phyloP scores from a whole-genome alignment of 2,113 vertebrate genomes.

The Okapia johnstoni region DNA sequence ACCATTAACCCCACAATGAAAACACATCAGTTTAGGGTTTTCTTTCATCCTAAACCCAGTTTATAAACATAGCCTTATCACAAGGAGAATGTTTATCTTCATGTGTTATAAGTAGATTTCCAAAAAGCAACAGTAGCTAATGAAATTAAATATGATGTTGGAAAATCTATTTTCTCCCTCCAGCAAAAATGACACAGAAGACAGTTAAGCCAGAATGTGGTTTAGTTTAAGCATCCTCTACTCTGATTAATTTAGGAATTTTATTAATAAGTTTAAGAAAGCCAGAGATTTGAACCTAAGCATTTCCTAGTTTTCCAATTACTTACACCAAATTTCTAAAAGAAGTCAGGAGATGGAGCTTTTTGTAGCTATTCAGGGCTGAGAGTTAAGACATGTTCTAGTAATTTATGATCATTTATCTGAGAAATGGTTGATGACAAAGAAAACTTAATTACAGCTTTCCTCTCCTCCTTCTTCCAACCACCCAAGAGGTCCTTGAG shows the following conservation, averaged over 20 bases:
- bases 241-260: slow-evolving; percentile 38
- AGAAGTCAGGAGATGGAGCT: background rate
- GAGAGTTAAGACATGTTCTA: slow-evolving; percentile 46
- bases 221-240: slow-evolving; percentile 47
- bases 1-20: slow-evolving; percentile 79
- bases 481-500: slow-evolving; percentile 54
- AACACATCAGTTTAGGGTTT: slow-evolving; percentile 69
- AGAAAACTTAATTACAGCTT: slow-evolving; percentile 73
- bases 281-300: background rate
- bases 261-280: background rate
- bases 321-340: slow-evolving; percentile 38
- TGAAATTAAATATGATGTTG: slow-evolving; percentile 76
- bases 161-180: slow-evolving; percentile 67
- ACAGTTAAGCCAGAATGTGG: background rate
- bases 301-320: background rate
- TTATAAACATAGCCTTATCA: slow-evolving; percentile 81
- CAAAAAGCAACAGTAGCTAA: slow-evolving; percentile 79
- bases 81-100: slow-evolving; percentile 77
- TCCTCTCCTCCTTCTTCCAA: background rate
- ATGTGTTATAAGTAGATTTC: slow-evolving; percentile 74
- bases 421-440: slow-evolving; percentile 67
- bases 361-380: slow-evolving; percentile 23
- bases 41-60: slow-evolving; percentile 80
- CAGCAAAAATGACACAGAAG: slow-evolving; percentile 42
- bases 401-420: slow-evolving; percentile 72